These are phyloP conservation scores for Porites lutea DNA, from an alignment of 64 coral and sea anemone genomes.

Conservation along the genomic window DNA sequence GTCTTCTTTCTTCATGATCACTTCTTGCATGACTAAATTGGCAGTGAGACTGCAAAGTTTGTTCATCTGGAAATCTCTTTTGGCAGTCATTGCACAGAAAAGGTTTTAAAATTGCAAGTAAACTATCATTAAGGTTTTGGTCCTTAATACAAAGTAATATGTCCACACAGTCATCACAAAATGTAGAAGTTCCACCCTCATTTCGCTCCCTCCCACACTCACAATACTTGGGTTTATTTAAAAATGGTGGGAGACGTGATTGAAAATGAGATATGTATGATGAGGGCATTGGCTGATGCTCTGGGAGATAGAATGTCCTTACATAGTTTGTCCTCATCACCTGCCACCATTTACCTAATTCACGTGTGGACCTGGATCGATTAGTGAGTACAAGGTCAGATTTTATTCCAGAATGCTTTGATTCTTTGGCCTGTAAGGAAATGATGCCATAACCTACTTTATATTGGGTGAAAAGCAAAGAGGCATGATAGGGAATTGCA, in stretches of 20 bases:
- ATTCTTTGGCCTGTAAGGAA: conserved; percentile 35
- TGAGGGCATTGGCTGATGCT: conserved; percentile 44
- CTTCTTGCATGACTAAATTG: too few relatives aligned
- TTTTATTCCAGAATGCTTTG: conserved; percentile 32
- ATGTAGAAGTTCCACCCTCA: background rate
- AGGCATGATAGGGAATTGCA: too few relatives aligned
- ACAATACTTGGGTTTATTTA: background rate
- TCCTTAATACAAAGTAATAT: too few relatives aligned
- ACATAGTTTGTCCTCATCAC: conserved; percentile 58
- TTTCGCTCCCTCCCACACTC: conserved; percentile 46
- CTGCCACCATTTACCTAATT: conserved; percentile 62
- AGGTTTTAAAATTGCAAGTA: too few relatives aligned
- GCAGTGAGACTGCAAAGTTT: too few relatives aligned
- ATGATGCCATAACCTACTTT: too few relatives aligned
- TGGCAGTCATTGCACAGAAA: too few relatives aligned
- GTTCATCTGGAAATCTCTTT: too few relatives aligned
- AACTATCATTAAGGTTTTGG: too few relatives aligned
- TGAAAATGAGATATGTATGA: conserved; percentile 33
- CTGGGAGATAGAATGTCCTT: conserved; percentile 20
- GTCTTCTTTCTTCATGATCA: too few relatives aligned
- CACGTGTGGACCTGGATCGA: conserved; percentile 6
- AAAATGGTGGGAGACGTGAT: conserved; percentile 21
- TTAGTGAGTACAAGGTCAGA: background rate
- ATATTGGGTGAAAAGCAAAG: too few relatives aligned
- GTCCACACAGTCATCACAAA: conserved; percentile 33